Evolutionary conservation across 2,888 invertebrate genomes (phyloP).

Genomic region (Sinelater perroti): DNA sequence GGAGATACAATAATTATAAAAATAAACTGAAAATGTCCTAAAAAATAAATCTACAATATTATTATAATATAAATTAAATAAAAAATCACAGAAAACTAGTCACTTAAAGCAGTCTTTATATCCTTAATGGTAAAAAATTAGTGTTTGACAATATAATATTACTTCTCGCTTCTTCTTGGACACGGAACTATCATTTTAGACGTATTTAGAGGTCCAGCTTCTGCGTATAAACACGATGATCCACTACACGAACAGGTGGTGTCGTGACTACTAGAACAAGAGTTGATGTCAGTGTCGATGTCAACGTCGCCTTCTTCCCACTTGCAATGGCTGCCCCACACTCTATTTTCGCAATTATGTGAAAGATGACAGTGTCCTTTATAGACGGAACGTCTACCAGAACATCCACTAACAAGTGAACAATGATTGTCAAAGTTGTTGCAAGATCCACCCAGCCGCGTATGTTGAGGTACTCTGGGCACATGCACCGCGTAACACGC

Average conservation of each 20-base stretch:
- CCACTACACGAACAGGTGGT: constrained; percentile 69
- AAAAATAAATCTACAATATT: too few species aligned
- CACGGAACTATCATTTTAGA: constrained; percentile 48
- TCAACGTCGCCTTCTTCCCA: constrained; percentile 62
- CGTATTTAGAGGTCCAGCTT: constrained; percentile 61
- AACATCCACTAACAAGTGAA: constrained; percentile 57
- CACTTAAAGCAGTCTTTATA: too few species aligned
- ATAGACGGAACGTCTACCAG: constrained; percentile 53
- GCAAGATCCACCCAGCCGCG: constrained; percentile 55
- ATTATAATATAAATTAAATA: too few species aligned
- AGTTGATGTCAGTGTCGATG: constrained; percentile 61
- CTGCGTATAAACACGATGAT: constrained; percentile 70
- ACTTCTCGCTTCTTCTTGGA: not conserved
- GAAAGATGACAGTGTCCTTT: constrained; percentile 53
- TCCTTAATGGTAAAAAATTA: too few species aligned
- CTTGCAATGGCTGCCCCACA: constrained; percentile 39
- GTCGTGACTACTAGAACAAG: constrained; percentile 64
- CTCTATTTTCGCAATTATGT: constrained; percentile 54
- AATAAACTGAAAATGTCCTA: too few species aligned
- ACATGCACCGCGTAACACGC: constrained; percentile 59
- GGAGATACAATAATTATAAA: too few species aligned
- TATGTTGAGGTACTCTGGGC: constrained; percentile 46
- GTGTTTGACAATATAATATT: constrained; percentile 2
- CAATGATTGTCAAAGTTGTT: constrained; percentile 57
- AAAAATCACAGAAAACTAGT: too few species aligned